Base-by-base conservation (phyloP, 2,888 invertebrate species). In the Pseudoips prasinana region DNA sequence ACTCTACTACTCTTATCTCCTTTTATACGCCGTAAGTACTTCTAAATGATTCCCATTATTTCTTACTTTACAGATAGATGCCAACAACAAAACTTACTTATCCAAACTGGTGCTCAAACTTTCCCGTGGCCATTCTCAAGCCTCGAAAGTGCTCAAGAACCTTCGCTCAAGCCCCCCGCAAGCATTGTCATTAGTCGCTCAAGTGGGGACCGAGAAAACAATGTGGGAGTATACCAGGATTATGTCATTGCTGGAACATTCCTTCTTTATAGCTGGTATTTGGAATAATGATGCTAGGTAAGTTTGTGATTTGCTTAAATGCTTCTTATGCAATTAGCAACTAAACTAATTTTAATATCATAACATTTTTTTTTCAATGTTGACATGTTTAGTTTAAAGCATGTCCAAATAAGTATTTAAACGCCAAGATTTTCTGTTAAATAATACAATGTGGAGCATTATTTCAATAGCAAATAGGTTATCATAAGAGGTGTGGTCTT, bases 191-290 rank as follows among this genome's bases (percentile, higher is more conserved):
- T 45, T 89, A 29, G 72, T 84, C 0, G 88, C 86, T 0, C 89
- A 89, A 57, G 83, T 89, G 0, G 89, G 82, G 0, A 58, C 73
- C 0, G 83, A 86, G 58, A 89, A 89, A 40, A 80, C 81, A 0
- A 84, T 80, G 68, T 89, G 89, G 89, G 89, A 89, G 8, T 89
- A 89, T 22, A 88, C 87, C 0, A 62, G 70, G 5, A 58, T 89
- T 0, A 86, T 89, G 77, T 77, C 88, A 0, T 49, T 89, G 10
- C 43, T 89, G 22, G 86, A 88, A 30, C 88, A 86, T 61, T 88
- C 89, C 0, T 87, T 88, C 61, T 83, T 75, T 11, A 73, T 88
- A 1, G 82, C 87, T 44, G 82, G 82, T 1, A 80, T 88, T n/a
- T 88, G 89, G 82, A 82, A 69, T 37, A 64, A 60, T 10, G 88